Conservation (phyloP, 2,797 vertebrate species). For the Lepilemur ruficaudatus region DNA sequence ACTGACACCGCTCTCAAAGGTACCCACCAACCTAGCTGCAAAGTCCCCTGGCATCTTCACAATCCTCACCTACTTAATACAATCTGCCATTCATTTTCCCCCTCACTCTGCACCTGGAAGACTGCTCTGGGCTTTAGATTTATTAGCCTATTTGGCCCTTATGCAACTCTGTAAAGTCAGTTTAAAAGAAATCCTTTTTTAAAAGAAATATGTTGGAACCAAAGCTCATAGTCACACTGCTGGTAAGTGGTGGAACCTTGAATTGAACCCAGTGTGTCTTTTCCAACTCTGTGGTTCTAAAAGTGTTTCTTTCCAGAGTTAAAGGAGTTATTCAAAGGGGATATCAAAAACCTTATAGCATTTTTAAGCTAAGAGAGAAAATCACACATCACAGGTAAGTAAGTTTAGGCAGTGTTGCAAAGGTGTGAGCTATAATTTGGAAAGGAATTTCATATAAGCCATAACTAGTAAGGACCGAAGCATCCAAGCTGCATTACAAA, state of each 20-base stretch:
- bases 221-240: not conserved
- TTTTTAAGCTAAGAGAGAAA: slow-evolving; percentile 10
- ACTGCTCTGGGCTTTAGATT: not conserved
- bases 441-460: not conserved
- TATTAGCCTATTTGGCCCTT: not conserved
- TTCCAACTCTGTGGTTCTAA: not conserved
- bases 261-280: not conserved
- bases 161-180: not conserved
- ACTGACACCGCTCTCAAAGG: not conserved
- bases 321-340: not conserved
- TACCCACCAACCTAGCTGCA: not conserved
- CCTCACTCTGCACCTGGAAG: not conserved
- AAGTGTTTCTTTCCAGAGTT: slow-evolving; percentile 17
- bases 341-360: not conserved
- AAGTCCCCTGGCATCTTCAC: not conserved
- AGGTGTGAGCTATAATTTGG: not conserved
- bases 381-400: not conserved
- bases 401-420: not conserved
- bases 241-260: not conserved
- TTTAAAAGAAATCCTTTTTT: not conserved
- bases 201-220: not conserved
- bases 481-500: not conserved
- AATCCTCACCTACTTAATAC: not conserved
- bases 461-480: not conserved
- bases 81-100: not conserved